These are phyloP conservation scores for Nibea albiflora DNA, from an alignment of 2,113 vertebrate genomes.

Conservation along the genomic window DNA sequence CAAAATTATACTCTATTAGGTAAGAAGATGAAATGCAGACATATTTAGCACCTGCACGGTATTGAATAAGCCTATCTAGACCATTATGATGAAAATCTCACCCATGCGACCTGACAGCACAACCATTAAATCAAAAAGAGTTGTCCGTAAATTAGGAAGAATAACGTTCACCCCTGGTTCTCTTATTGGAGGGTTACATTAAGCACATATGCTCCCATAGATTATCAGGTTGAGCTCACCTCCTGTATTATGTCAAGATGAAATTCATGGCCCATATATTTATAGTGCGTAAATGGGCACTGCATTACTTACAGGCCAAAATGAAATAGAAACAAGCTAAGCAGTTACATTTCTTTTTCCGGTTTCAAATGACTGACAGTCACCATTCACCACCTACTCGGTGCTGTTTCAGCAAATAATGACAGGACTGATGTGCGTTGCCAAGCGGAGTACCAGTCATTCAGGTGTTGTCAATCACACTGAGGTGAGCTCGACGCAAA, in stretches of 20 bases:
- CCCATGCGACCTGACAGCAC: neutral
- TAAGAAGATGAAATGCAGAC: conserved; percentile 1
- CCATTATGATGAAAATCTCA: conserved; percentile 3
- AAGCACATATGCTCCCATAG: neutral
- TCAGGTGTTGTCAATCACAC: conserved; percentile 15
- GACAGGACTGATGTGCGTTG: conserved; percentile 2
- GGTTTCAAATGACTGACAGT: conserved; percentile 20
- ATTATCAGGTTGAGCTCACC: conserved; percentile 27
- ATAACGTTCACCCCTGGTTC: neutral
- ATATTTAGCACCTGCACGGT: neutral
- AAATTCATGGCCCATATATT: conserved; percentile 4
- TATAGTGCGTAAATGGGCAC: neutral
- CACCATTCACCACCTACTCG: conserved; percentile 8
- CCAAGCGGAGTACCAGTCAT: conserved; percentile 7
- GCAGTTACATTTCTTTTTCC: neutral
- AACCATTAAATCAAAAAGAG: conserved; percentile 4
- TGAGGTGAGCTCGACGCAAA: neutral
- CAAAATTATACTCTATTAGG: conserved; percentile 6
- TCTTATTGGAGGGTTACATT: neutral
- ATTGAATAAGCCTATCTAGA: conserved; percentile 1
- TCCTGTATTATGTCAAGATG: conserved; percentile 3
- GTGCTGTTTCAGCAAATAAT: conserved; percentile 14
- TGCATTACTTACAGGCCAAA: conserved; percentile 23
- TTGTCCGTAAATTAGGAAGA: neutral
- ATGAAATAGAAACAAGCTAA: conserved; percentile 13